phyloP scores from a whole-genome alignment of 1,140 invertebrate species.

The Trichogramma pretiosum region DNA sequence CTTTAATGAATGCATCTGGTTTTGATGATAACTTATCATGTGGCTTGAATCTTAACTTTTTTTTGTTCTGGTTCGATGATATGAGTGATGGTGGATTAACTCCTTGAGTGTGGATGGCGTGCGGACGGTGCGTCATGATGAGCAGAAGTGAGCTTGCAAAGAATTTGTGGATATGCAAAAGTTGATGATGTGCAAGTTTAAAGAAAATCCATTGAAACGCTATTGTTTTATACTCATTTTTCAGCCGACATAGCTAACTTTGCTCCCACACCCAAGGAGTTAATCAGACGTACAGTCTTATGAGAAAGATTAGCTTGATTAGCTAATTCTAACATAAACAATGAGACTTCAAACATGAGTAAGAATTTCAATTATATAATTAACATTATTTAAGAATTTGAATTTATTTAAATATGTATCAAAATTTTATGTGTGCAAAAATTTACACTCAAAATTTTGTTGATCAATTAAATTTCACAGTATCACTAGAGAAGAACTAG shows the following conservation, averaged over 20 bases:
- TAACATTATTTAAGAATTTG: too few relatives aligned
- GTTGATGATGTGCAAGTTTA: background rate
- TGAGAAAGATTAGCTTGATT: conserved; percentile 17
- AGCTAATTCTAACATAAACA: conserved; percentile 13
- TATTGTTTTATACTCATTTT: conserved; percentile 19
- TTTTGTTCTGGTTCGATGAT: too few relatives aligned
- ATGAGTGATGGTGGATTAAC: conserved; percentile 19
- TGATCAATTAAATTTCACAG: too few relatives aligned
- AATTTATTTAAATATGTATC: too few relatives aligned
- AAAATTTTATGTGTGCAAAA: too few relatives aligned
- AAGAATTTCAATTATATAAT: conserved; percentile 14
- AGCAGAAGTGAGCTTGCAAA: conserved; percentile 21
- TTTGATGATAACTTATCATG: too few relatives aligned
- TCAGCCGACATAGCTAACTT: conserved; percentile 14
- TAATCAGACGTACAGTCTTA: conserved; percentile 17
- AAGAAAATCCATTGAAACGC: conserved; percentile 18
- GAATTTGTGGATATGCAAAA: conserved; percentile 18
- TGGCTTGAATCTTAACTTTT: conserved; percentile 12
- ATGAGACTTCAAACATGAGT: conserved; percentile 16
- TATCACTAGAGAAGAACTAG: too few relatives aligned
- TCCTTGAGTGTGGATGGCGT: conserved; percentile 20
- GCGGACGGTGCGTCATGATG: conserved; percentile 16
- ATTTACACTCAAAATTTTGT: too few relatives aligned
- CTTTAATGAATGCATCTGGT: too few relatives aligned
- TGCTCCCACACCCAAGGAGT: conserved; percentile 21